A percentile compares a stretch with the other conserved stretches of the same genome.
phyloP scores from a whole-genome alignment of 2,888 invertebrate species.

The Oxycera nigricornis region DNA sequence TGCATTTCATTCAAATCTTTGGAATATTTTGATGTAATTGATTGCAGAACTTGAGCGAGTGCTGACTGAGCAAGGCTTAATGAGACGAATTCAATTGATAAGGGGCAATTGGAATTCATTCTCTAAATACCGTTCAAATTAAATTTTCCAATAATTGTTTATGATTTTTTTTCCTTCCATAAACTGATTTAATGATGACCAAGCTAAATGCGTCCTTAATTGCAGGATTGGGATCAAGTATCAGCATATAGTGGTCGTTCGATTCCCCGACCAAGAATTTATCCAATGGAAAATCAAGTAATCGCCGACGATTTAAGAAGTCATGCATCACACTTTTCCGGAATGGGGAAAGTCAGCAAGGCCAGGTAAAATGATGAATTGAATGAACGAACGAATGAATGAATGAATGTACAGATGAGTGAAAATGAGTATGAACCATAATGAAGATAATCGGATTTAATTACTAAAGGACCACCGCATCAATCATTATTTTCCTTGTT shows the following conservation, averaged over 20 bases:
- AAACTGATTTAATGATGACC: neutral
- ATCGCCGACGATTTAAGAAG: constrained; percentile 78
- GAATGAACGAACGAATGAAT: neutral
- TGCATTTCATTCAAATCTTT: too few relatives aligned
- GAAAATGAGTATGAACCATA: constrained; percentile 46
- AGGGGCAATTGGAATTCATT: too few relatives aligned
- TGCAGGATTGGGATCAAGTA: constrained; percentile 82
- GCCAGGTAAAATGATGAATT: constrained; percentile 56
- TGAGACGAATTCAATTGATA: too few relatives aligned
- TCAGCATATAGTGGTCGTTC: constrained; percentile 91
- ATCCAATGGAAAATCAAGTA: constrained; percentile 73
- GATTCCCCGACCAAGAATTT: constrained; percentile 86
- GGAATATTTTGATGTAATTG: neutral
- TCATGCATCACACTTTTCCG: constrained; percentile 71
- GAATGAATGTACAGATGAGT: neutral
- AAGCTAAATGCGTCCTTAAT: constrained; percentile 27
- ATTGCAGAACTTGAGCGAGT: too few relatives aligned
- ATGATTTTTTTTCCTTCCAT: neutral
- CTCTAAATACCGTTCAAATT: too few relatives aligned
- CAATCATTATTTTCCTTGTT: constrained; percentile 31
- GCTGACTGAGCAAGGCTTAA: too few relatives aligned
- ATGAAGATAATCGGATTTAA: constrained; percentile 4
- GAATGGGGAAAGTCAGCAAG: constrained; percentile 66
- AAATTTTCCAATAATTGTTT: too few relatives aligned
- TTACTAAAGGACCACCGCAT: neutral